These are phyloP conservation scores for Drosophila auraria DNA, from an alignment of 1,140 invertebrate genomes.

Conservation along the genomic window DNA sequence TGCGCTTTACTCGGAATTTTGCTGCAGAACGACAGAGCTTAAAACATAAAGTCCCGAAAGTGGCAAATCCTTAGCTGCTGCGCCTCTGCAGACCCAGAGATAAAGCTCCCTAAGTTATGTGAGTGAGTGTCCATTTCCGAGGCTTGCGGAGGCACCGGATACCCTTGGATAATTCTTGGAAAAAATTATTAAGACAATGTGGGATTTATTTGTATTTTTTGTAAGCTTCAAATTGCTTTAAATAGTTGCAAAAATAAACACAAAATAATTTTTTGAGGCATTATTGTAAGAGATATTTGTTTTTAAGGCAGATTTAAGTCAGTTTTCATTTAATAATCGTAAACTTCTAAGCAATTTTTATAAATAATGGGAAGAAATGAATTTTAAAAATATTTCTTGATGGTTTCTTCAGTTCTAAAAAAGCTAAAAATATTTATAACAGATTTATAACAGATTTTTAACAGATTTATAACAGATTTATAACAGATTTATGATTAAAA, in stretches of 20 bases:
- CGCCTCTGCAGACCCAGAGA: constrained; percentile 18
- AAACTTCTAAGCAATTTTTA: too few species aligned
- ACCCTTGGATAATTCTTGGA: neutral
- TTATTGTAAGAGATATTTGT: neutral
- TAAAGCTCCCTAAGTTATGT: constrained; percentile 31
- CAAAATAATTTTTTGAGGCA: neutral
- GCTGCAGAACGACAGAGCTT: constrained; percentile 45
- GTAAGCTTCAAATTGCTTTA: neutral
- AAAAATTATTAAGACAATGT: neutral
- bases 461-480: too few species aligned
- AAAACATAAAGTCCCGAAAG: constrained; percentile 36
- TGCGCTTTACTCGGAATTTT: constrained; percentile 59
- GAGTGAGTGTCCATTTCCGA: constrained; percentile 18
- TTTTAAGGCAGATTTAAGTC: too few species aligned
- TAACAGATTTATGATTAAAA: neutral
- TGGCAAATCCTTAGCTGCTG: constrained; percentile 28
- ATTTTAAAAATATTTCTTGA: too few species aligned
- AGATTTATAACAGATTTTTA: too few species aligned
- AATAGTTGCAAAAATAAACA: neutral
- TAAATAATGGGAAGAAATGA: too few species aligned
- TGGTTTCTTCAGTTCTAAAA: too few species aligned
- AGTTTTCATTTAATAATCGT: too few species aligned
- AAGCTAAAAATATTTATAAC: too few species aligned
- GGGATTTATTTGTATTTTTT: neutral
- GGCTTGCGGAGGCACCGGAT: neutral